Evolutionary conservation across 2,888 invertebrate species (phyloP).

Genomic region (Yponomeuta sedellus): DNA sequence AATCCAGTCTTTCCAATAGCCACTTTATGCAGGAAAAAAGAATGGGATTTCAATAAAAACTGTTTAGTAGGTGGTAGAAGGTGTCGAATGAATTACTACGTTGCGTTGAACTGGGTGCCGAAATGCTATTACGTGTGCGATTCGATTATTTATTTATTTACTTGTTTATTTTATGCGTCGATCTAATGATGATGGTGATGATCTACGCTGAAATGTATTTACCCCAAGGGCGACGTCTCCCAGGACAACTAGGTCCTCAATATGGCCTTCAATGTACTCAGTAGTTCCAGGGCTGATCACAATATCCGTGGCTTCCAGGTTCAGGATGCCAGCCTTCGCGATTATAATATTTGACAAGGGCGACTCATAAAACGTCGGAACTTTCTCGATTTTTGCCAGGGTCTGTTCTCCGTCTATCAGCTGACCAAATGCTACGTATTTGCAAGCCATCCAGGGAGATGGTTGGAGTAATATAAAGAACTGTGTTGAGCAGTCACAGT

Average conservation of each 20-base stretch:
- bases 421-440: constrained; percentile 85
- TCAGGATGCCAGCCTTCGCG: constrained; percentile 47
- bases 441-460: constrained; percentile 82
- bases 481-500: constrained; percentile 81
- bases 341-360: constrained; percentile 57
- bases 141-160: too few species aligned
- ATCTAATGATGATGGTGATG: too few species aligned
- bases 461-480: constrained; percentile 81
- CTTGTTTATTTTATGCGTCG: too few species aligned
- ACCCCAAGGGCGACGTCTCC: constrained; percentile 44
- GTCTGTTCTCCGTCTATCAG: constrained; percentile 80
- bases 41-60: background rate
- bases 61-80: too few species aligned
- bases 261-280: constrained; percentile 50
- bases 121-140: too few species aligned
- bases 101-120: too few species aligned
- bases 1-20: constrained; percentile 40
- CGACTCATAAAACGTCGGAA: constrained; percentile 78
- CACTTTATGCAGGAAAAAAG: constrained; percentile 26
- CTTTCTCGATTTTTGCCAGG: constrained; percentile 77
- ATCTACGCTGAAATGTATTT: constrained; percentile 7
- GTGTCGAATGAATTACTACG: too few species aligned
- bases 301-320: constrained; percentile 54
- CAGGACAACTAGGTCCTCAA: constrained; percentile 47
- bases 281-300: constrained; percentile 44